phyloP scores from a whole-genome alignment of 2,113 vertebrate genomes.

The Perca schrenkii region DNA sequence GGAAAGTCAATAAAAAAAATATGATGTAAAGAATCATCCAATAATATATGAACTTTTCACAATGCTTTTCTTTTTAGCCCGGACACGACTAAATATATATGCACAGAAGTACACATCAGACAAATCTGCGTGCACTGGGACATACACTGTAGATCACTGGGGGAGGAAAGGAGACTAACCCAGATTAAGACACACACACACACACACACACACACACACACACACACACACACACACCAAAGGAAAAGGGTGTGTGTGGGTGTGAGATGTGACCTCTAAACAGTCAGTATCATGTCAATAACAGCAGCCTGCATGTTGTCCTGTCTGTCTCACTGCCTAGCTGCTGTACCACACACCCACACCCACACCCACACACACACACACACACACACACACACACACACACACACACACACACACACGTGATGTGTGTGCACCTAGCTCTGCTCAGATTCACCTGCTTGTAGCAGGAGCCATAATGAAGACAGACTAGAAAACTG shows the following conservation, averaged over 20 bases:
- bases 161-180: background rate
- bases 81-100: background rate
- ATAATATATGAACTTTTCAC: background rate
- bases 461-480: background rate
- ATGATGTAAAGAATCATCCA: background rate
- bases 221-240: slow-evolving; percentile 3
- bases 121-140: background rate
- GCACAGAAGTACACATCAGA: background rate
- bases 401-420: background rate
- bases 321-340: slow-evolving; percentile 13
- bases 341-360: slow-evolving; percentile 15
- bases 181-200: slow-evolving; percentile 17
- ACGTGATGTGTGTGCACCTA: too few relatives aligned
- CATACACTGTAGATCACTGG: background rate
- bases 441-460: slow-evolving; percentile 13
- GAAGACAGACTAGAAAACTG: too few relatives aligned
- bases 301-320: slow-evolving; percentile 14
- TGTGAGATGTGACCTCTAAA: slow-evolving; percentile 36
- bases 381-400: slow-evolving; percentile 4
- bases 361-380: slow-evolving; percentile 10
- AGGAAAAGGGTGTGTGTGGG: background rate
- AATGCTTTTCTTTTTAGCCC: background rate
- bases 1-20: background rate
- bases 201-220: background rate
- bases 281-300: slow-evolving; percentile 39